Evolutionary conservation across 2,113 vertebrate species (phyloP).

Genomic region (Bucco capensis): DNA sequence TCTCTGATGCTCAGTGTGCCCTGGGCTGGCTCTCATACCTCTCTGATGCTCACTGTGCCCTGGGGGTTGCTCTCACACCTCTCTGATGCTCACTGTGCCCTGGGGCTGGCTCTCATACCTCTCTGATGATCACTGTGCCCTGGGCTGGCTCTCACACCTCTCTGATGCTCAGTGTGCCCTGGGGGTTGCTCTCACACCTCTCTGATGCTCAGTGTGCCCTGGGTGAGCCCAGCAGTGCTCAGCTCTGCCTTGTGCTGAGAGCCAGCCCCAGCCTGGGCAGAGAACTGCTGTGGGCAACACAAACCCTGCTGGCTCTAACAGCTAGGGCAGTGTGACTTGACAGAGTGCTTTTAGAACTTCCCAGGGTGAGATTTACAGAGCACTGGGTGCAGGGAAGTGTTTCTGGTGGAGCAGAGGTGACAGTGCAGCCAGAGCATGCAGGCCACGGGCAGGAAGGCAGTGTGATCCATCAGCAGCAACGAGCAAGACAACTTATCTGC

Average conservation of each 20-base stretch:
- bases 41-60: no score
- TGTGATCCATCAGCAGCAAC: constrained; percentile 26
- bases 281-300: neutral
- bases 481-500: constrained; percentile 34
- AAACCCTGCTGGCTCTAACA: neutral
- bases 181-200: neutral
- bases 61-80: no score
- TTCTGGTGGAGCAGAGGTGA: neutral
- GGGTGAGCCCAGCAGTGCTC: neutral
- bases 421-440: neutral
- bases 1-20: no score
- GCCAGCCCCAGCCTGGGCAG: neutral
- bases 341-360: neutral
- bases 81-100: no score
- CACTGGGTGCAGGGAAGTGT: rapidly evolving
- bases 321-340: neutral
- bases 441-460: neutral
- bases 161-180: rapidly evolving
- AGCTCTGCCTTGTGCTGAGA: neutral
- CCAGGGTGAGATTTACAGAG: neutral
- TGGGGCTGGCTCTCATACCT: no score
- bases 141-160: neutral
- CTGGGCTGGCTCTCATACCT: no score
- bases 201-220: neutral
- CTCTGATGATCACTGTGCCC: no score